These are phyloP conservation scores for Meghimatium bilineatum DNA, from an alignment of 2,888 invertebrate genomes.

Conservation along the genomic window DNA sequence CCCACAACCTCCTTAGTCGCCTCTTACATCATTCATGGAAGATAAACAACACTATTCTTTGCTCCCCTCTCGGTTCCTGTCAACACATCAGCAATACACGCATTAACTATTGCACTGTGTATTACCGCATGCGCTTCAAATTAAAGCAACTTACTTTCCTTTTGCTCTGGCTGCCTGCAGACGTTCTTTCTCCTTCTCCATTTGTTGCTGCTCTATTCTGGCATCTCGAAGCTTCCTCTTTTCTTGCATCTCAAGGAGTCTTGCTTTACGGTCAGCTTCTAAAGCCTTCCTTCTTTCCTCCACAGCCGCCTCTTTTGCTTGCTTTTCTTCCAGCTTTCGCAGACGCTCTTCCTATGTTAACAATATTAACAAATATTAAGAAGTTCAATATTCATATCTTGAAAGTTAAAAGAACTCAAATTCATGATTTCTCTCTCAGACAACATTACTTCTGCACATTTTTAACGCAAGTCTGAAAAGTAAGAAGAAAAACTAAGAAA, in stretches of 20 bases:
- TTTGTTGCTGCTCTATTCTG: constrained; percentile 86
- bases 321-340: constrained; percentile 90
- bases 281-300: constrained; percentile 90
- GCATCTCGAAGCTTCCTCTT: constrained; percentile 89
- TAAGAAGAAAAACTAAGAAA: no score
- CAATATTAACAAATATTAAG: not conserved
- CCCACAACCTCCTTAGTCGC: no score
- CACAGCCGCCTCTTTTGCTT: constrained; percentile 96
- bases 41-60: no score
- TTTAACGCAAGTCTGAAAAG: no score
- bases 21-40: no score
- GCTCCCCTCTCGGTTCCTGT: no score
- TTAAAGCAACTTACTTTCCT: constrained; percentile 77
- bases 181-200: constrained; percentile 86
- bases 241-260: constrained; percentile 82
- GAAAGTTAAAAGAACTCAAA: not conserved
- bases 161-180: constrained; percentile 88
- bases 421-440: not conserved
- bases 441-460: no score
- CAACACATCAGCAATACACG: no score
- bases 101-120: no score
- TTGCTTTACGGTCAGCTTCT: constrained; percentile 87
- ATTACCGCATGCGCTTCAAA: not conserved
- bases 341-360: constrained; percentile 87
- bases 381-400: not conserved